phyloP scores from a whole-genome alignment of 2,113 vertebrate genomes.

The Galemys pyrenaicus region DNA sequence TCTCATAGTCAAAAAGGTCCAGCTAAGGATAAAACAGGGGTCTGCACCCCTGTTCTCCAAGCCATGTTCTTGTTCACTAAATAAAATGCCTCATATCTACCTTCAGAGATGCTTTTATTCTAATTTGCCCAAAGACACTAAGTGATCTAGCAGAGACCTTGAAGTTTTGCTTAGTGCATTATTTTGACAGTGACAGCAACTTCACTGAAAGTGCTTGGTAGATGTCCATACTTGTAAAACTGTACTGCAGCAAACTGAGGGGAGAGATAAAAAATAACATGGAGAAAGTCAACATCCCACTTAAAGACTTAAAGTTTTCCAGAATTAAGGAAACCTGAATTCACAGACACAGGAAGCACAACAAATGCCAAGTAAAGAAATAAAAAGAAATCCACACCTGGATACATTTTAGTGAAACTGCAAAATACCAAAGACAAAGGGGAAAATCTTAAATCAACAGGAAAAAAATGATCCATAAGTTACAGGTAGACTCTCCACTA shows the following conservation, averaged over 20 bases:
- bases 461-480: slow-evolving; percentile 24
- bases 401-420: slow-evolving; percentile 49
- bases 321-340: slow-evolving; percentile 6
- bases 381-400: not conserved
- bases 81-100: not conserved
- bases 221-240: not conserved
- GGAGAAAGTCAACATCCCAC: slow-evolving; percentile 17
- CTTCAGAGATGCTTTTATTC: not conserved
- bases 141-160: not conserved
- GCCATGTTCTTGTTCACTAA: not conserved
- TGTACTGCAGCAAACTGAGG: not conserved
- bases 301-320: slow-evolving; percentile 24
- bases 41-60: not conserved
- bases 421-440: slow-evolving; percentile 51
- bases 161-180: not conserved
- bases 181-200: not conserved
- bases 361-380: not conserved
- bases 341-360: not conserved
- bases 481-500: not conserved
- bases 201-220: not conserved
- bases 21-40: not conserved
- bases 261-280: not conserved
- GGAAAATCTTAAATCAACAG: slow-evolving; percentile 51
- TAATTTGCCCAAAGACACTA: not conserved
- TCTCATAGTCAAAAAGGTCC: not conserved